phyloP scores from a whole-genome alignment of 2,888 invertebrate genomes.

The Pyrrhia umbra region DNA sequence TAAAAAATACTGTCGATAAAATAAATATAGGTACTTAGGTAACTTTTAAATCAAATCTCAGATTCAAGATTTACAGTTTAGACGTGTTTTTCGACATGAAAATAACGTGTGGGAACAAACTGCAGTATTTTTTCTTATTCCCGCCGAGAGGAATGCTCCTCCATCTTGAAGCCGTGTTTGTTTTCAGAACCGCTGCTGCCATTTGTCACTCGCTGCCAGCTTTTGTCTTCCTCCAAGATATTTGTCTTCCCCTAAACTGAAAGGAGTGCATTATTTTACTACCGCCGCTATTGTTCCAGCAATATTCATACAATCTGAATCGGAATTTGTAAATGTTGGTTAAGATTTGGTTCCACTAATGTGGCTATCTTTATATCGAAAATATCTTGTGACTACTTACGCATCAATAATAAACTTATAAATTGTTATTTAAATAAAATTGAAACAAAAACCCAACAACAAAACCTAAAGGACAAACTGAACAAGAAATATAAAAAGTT shows the following conservation, averaged over 20 bases:
- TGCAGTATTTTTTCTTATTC: constrained; percentile 53
- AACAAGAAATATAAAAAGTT: constrained; percentile 41
- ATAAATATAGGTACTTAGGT: neutral
- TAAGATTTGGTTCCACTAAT: constrained; percentile 1
- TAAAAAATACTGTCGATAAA: no score
- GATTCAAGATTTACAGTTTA: constrained; percentile 1
- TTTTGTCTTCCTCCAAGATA: constrained; percentile 54
- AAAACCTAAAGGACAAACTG: constrained; percentile 26
- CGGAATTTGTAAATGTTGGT: constrained; percentile 25
- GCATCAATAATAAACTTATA: no score
- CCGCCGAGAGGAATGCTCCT: constrained; percentile 22
- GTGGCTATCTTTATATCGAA: neutral
- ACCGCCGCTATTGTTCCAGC: constrained; percentile 34
- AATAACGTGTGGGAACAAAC: constrained; percentile 43
- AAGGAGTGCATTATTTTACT: constrained; percentile 50
- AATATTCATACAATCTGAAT: constrained; percentile 15
- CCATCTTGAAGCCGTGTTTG: constrained; percentile 53
- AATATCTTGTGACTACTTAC: neutral
- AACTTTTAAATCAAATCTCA: constrained; percentile 16
- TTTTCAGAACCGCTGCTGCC: constrained; percentile 60
- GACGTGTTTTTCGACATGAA: constrained; percentile 35
- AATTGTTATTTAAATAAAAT: constrained; percentile 10
- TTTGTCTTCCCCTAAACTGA: constrained; percentile 50
- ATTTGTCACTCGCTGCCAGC: constrained; percentile 59
- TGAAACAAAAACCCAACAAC: constrained; percentile 16